Evolutionary conservation across 2,888 invertebrate species (phyloP).

Genomic region (Heteromyza rotundicornis): DNA sequence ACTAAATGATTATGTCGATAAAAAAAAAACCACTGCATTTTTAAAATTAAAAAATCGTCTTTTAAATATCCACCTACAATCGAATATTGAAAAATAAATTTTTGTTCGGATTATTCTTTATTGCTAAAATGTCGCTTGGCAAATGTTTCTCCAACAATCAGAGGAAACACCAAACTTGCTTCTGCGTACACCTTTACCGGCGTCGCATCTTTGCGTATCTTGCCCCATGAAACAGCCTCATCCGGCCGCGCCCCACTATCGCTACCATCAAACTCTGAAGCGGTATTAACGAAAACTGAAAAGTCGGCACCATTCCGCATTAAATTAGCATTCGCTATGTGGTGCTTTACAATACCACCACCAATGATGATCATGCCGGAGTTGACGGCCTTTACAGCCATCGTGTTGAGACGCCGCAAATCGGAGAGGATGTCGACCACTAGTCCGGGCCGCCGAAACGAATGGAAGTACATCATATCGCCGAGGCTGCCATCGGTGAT

Average conservation of each 20-base stretch:
- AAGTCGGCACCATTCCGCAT: slow-evolving; percentile 99
- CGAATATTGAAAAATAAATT: too few species aligned
- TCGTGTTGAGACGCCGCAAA: slow-evolving; percentile 85
- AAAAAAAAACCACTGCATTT: too few species aligned
- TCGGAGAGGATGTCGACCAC: slow-evolving; percentile 93
- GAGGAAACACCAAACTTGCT: slow-evolving; percentile 91
- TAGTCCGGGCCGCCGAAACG: slow-evolving; percentile 89
- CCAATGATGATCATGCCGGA: slow-evolving; percentile 98
- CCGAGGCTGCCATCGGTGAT: slow-evolving; percentile 97
- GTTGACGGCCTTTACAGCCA: slow-evolving; percentile 90
- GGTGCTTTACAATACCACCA: slow-evolving; percentile 97
- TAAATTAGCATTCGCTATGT: slow-evolving; percentile 98
- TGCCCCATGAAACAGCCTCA: slow-evolving; percentile 99
- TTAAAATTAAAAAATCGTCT: too few species aligned
- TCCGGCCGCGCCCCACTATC: slow-evolving; percentile 98
- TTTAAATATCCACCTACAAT: too few species aligned
- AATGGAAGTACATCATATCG: slow-evolving; percentile 99
- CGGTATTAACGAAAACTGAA: slow-evolving; percentile 94
- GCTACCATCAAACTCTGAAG: slow-evolving; percentile 95
- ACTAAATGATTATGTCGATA: too few species aligned
- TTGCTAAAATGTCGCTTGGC: slow-evolving; percentile 69
- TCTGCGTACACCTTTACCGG: slow-evolving; percentile 95
- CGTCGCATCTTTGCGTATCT: slow-evolving; percentile 84
- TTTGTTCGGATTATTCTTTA: slow-evolving; percentile 24
- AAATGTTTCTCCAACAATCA: slow-evolving; percentile 96